Conservation (phyloP, 2,888 invertebrate genomes). For the Scaptomyza parva region DNA sequence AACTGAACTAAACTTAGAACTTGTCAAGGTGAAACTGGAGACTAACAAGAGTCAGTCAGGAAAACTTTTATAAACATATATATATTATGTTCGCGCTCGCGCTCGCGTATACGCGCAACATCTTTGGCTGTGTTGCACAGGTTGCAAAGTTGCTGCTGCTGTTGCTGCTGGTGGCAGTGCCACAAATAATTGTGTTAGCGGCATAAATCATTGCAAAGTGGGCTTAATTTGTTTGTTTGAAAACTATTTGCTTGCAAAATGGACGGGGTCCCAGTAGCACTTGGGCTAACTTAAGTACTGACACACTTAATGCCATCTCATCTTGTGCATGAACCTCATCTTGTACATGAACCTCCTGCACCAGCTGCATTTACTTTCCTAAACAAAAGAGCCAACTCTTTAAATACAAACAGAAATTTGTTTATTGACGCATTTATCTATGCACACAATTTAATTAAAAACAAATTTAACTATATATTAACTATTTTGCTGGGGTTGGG, state of each 20-base stretch:
- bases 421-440: too few species aligned
- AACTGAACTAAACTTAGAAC: background rate
- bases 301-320: background rate
- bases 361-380: too few species aligned
- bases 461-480: too few species aligned
- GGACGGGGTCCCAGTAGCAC: background rate
- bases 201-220: slow-evolving; percentile 69
- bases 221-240: slow-evolving; percentile 62
- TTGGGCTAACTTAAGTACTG: too few species aligned
- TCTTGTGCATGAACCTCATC: slow-evolving; percentile 5
- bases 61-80: background rate
- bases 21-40: background rate
- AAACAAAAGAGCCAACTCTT: too few species aligned
- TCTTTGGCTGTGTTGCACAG: background rate
- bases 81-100: too few species aligned
- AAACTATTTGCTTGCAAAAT: slow-evolving; percentile 54
- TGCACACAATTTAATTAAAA: too few species aligned
- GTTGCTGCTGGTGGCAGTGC: background rate
- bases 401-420: too few species aligned
- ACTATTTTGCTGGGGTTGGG: too few species aligned
- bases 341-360: too few species aligned
- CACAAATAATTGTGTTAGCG: slow-evolving; percentile 70
- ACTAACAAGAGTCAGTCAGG: background rate
- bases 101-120: background rate
- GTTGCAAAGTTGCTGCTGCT: background rate